Conservation (phyloP, 2,888 invertebrate genomes). For the Chorisops tibialis region DNA sequence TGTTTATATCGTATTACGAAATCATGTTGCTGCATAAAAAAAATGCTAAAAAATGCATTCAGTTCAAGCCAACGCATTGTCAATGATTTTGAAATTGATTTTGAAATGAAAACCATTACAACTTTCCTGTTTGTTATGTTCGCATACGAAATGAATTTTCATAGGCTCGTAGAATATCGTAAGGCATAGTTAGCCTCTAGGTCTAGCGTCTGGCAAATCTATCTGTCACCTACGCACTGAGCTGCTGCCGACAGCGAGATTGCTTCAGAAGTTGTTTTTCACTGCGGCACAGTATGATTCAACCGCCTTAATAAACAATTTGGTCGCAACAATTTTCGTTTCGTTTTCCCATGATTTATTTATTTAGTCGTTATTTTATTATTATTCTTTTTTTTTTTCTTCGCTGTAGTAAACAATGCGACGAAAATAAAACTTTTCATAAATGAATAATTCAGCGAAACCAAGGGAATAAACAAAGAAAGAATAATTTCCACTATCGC, state of each 20-base stretch:
- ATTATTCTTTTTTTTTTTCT: neutral
- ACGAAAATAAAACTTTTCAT: neutral
- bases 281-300: neutral
- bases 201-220: neutral
- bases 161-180: conserved; percentile 3
- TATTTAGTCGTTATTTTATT: neutral
- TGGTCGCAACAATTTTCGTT: neutral
- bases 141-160: conserved; percentile 1
- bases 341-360: conserved; percentile 11
- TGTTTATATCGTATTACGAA: too few species aligned
- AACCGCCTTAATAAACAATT: neutral
- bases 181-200: too few species aligned
- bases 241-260: neutral
- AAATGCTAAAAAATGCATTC: neutral
- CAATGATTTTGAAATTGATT: neutral
- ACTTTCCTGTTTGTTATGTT: neutral
- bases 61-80: conserved; percentile 5
- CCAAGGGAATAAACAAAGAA: neutral
- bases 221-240: conserved; percentile 15
- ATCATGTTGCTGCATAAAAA: too few species aligned
- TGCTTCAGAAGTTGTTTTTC: too few species aligned
- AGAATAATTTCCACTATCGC: too few species aligned
- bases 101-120: neutral
- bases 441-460: conserved; percentile 11
- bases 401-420: neutral